These are phyloP conservation scores for Drosophila peninsularis DNA, from an alignment of 2,888 invertebrate species.

Conservation along the genomic window DNA sequence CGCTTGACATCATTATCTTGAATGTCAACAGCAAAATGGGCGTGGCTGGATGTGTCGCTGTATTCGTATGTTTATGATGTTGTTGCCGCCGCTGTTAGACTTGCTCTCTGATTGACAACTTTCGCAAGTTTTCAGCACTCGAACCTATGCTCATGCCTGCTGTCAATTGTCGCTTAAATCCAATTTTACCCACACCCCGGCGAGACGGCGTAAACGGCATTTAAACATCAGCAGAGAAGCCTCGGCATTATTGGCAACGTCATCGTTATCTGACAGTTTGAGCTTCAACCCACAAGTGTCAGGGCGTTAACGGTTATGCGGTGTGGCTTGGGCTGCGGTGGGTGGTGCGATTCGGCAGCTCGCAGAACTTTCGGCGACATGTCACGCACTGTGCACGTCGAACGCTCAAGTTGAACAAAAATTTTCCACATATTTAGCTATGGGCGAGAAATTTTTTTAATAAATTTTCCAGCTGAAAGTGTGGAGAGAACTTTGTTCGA, in stretches of 20 bases:
- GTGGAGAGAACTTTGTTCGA: background rate
- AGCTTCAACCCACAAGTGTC: conserved; percentile 55
- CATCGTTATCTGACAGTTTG: conserved; percentile 74
- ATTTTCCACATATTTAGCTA: conserved; percentile 51
- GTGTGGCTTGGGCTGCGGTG: background rate
- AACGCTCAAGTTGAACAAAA: conserved; percentile 35
- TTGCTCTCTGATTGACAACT: conserved; percentile 69
- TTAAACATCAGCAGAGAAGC: conserved; percentile 51
- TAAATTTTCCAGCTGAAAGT: conserved; percentile 5
- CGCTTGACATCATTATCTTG: conserved; percentile 76
- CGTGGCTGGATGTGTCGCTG: conserved; percentile 11
- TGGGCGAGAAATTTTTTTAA: conserved; percentile 16
- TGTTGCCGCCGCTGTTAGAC: conserved; percentile 35
- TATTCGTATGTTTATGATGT: conserved; percentile 48
- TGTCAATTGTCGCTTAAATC: conserved; percentile 79
- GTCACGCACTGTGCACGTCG: conserved; percentile 44
- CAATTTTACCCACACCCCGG: conserved; percentile 65
- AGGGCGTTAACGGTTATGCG: conserved; percentile 58
- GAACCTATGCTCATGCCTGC: conserved; percentile 14
- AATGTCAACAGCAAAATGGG: conserved; percentile 67
- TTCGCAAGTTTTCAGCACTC: conserved; percentile 55
- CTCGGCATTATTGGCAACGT: conserved; percentile 69
- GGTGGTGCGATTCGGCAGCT: conserved; percentile 22
- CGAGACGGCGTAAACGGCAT: conserved; percentile 59
- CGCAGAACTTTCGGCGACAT: conserved; percentile 50